These are phyloP conservation scores for Tichodroma muraria DNA, from an alignment of 2,113 vertebrate genomes.

Conservation along the genomic window DNA sequence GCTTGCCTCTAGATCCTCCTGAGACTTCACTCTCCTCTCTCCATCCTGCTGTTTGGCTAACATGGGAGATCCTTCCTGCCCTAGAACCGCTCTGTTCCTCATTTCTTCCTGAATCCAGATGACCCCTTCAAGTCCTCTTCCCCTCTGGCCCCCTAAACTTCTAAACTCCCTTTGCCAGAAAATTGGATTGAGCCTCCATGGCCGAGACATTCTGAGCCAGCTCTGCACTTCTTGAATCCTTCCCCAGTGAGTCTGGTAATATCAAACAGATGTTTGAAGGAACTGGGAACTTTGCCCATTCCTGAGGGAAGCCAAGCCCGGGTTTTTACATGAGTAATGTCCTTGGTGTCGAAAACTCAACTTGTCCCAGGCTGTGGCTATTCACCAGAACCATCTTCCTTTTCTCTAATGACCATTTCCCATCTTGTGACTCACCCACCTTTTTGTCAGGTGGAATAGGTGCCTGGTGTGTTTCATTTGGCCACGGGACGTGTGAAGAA, in stretches of 20 bases:
- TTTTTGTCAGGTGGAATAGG: not conserved
- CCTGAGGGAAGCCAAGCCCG: not conserved
- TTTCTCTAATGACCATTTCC: not conserved
- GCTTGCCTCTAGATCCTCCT: not conserved
- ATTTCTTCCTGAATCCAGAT: not conserved
- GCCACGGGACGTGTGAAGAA: fast-evolving
- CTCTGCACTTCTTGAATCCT: not conserved
- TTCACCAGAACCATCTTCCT: not conserved
- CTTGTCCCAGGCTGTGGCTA: slow-evolving; percentile 13
- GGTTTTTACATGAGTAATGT: slow-evolving; percentile 34
- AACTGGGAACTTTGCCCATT: slow-evolving; percentile 43
- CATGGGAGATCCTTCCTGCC: not conserved
- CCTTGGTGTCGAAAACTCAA: slow-evolving; percentile 22
- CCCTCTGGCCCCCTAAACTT: not conserved
- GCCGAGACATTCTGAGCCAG: not conserved
- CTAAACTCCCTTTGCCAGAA: not conserved
- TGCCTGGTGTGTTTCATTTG: not conserved
- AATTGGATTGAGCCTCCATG: not conserved
- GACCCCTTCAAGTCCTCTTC: not conserved
- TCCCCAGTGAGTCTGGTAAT: slow-evolving; percentile 28
- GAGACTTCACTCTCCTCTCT: not conserved
- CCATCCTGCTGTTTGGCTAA: not conserved
- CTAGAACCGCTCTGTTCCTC: not conserved
- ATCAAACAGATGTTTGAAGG: slow-evolving; percentile 49
- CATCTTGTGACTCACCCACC: not conserved